Base-by-base conservation (phyloP, 2,113 vertebrate species). In the Microtus montanus region DNA sequence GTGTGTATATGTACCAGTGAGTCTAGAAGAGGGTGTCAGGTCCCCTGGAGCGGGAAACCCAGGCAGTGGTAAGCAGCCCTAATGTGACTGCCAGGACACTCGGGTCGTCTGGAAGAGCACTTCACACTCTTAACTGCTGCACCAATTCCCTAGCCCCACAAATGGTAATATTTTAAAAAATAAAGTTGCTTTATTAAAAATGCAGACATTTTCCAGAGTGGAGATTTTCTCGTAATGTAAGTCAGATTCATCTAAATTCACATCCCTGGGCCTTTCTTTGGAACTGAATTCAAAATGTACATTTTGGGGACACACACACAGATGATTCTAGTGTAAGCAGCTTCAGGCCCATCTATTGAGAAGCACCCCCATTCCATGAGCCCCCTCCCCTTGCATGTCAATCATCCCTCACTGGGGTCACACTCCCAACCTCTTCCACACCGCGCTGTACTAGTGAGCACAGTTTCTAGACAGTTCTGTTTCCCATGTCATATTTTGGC, bases 201-300 rank as follows among this genome's bases (percentile, higher is more conserved):
- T 61, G 5, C 12, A 77, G 24, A 35, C 24, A 41, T 79, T 94
- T 80, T 82, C 58, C 26, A 80, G 17, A 54, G 10, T 63, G 15
- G 33, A 92, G 41, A 74, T 68, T 78, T 82, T 92, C 22, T 87
- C n/a, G n/a, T n/a, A n/a, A n/a, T n/a, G n/a, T n/a, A 70, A 92
- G 47, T 70, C 22, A 63, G 9, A 84, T 68, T 79, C 58, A 70
- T 63, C 14, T 54, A 1, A 47, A 41, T 47, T 84, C 38, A 47
- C 8, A 12, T 77, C 17, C 82, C 41, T 3, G 28, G n/a, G 24
- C 88, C 74, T n/a, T 30, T 35, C 7, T 6, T 73, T 68, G 28
- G 14, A 44, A 47, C 1, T 79, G 17, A 35, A 92, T 64, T 85
- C 7, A 52, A 77, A 71, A 86, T 14, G 5, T 44, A 28, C 38